Evolutionary conservation across 2,113 vertebrate genomes (phyloP).

Genomic region (Tyrannus savana): DNA sequence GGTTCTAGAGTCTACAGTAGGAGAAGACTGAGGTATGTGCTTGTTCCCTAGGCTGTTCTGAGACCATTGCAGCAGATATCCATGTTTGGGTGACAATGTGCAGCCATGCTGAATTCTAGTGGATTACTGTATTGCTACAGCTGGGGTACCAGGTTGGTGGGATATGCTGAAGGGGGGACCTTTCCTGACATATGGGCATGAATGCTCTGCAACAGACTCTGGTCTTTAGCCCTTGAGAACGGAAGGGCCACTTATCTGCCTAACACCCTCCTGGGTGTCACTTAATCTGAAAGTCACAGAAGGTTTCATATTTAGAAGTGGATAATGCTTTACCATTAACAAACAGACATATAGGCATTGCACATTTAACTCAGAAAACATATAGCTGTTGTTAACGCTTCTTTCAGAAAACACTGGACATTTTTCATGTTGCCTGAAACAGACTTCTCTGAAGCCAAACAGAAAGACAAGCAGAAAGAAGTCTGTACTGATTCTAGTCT

Average conservation of each 20-base stretch:
- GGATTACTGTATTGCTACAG: background rate
- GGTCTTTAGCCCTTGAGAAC: background rate
- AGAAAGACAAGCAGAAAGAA: background rate
- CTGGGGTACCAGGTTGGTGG: background rate
- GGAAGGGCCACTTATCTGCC: rapidly evolving
- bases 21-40: background rate
- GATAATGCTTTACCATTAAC: background rate
- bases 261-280: background rate
- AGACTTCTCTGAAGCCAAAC: background rate
- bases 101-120: background rate
- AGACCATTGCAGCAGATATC: background rate
- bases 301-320: background rate
- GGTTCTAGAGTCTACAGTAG: rapidly evolving
- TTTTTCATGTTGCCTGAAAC: background rate
- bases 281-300: background rate
- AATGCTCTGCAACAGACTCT: background rate
- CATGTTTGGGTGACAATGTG: rapidly evolving
- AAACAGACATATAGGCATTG: background rate
- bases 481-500: background rate
- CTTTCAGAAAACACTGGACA: background rate
- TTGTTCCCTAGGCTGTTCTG: background rate
- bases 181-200: background rate
- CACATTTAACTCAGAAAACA: background rate
- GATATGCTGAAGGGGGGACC: background rate
- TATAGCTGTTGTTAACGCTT: rapidly evolving